Evolutionary conservation across 2,797 vertebrate genomes (phyloP).

Genomic region (Staurois parvus): DNA sequence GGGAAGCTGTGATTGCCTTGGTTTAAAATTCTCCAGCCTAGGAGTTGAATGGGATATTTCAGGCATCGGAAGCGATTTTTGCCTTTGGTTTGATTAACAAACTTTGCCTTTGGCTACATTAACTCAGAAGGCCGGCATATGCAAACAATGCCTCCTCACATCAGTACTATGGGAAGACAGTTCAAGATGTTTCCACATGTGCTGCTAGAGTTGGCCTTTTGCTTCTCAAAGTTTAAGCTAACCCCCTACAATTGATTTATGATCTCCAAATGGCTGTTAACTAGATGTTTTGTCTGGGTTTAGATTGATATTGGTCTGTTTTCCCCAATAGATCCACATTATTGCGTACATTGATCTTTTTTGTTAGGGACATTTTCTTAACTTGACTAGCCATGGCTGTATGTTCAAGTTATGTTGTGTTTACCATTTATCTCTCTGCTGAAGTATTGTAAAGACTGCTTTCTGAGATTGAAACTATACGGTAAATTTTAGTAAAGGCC

Average conservation of each 20-base stretch:
- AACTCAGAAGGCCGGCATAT: constrained; percentile 50
- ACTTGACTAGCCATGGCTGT: not conserved
- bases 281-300: constrained; percentile 62
- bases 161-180: constrained; percentile 48
- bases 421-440: constrained; percentile 37
- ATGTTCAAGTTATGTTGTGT: constrained; percentile 34
- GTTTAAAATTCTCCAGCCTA: constrained; percentile 41
- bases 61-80: constrained; percentile 59
- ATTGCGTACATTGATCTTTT: constrained; percentile 55
- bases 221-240: constrained; percentile 35
- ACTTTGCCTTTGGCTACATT: constrained; percentile 63
- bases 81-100: constrained; percentile 63
- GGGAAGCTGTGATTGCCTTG: constrained; percentile 54
- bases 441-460: not conserved
- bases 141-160: constrained; percentile 62
- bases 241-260: constrained; percentile 59
- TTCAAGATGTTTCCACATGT: constrained; percentile 61
- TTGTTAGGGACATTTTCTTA: constrained; percentile 33
- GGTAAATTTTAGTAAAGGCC: not conserved
- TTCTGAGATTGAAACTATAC: not conserved
- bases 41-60: constrained; percentile 58
- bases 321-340: constrained; percentile 36
- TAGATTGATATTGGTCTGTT: constrained; percentile 62
- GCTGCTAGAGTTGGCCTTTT: constrained; percentile 36
- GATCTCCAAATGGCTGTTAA: constrained; percentile 55